Evolutionary conservation across 1,140 invertebrate genomes (phyloP).

Genomic region (Hirudo medicinalis): DNA sequence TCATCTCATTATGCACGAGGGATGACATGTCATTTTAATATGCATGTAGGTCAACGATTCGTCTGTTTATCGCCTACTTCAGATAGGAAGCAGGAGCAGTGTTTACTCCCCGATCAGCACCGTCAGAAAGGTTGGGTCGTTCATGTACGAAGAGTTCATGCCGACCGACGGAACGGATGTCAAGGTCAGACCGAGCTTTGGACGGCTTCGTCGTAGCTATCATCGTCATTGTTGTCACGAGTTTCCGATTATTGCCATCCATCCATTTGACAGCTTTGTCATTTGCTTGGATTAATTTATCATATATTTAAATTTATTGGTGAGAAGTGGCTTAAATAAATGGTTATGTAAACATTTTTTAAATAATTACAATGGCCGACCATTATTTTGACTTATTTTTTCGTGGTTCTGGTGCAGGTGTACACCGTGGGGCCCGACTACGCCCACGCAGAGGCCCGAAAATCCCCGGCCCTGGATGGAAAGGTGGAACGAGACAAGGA

Average conservation of each 20-base stretch:
- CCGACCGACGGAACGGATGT: conserved; percentile 94
- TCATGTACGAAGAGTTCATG: conserved; percentile 99
- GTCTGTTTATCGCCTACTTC: conserved; percentile 31
- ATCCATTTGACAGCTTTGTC: neutral
- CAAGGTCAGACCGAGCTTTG: conserved; percentile 48
- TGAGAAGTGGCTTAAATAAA: too few species aligned
- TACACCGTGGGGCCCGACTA: conserved; percentile 95
- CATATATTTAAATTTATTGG: too few species aligned
- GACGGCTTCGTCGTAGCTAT: neutral
- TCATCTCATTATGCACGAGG: neutral
- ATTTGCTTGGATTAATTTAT: too few species aligned
- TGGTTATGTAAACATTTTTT: too few species aligned
- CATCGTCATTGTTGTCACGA: neutral
- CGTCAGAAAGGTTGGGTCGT: conserved; percentile 89
- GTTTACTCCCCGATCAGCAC: conserved; percentile 92
- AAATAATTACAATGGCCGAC: too few species aligned
- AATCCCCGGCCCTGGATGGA: conserved; percentile 84
- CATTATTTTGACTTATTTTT: too few species aligned
- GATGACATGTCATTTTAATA: neutral
- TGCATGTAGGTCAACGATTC: neutral
- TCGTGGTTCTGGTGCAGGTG: conserved; percentile 45
- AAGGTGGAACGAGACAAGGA: conserved; percentile 96
- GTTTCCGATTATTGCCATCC: neutral
- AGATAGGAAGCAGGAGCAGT: conserved; percentile 94
- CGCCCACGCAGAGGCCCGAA: conserved; percentile 94